Base-by-base conservation (phyloP, 2,888 invertebrate species). In the Lasioglossum vierecki region DNA sequence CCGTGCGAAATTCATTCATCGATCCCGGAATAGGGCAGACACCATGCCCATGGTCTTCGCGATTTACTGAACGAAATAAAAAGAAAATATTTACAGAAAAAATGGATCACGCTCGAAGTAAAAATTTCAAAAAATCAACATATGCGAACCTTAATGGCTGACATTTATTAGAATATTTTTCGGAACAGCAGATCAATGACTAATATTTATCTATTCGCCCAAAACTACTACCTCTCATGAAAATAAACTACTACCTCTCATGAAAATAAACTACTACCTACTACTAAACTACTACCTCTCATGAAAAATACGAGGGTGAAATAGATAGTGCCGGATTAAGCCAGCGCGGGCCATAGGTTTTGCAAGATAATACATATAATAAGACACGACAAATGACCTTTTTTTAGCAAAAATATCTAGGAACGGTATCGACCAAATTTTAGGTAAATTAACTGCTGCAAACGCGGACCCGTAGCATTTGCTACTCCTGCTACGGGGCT, bases 1-100 rank as follows among this genome's bases (percentile, higher is more conserved):
- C 35, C 44, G 26, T 46, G 60, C 35, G 57, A 80, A 70, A 82
- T 53, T 35, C 39, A 68, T 71, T 44, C 30, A 79, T 60, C 53
- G n/a, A 72, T 15, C 41, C 26, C 2, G 1, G 30, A 53, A 57
- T 22, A 46, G 35, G n/a, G 6, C 13, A 5, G 46, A n/a, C 35
- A 74, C 26, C 18, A 22, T 57, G n/a, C 22, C 30, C 30, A 30
- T 30, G 30, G 18, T 57, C 9, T n/a, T 13, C 4, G 41, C 41
- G 41, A 66, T 8, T 80, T 39, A 15, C 72, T 22, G 8, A 53
- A 53, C 53, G 53, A 53, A 22, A 53, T 53, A 9, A 53, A 53
- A 18, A 1, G 15, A 11, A 46, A 46, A n/a, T 53, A 3, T 39
- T 35, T 71, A n/a, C 39, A 4, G 60, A 11, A 13, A 41, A 41